phyloP scores from a whole-genome alignment of 2,888 invertebrate genomes.

The Liopterus haemorrhoidalis region DNA sequence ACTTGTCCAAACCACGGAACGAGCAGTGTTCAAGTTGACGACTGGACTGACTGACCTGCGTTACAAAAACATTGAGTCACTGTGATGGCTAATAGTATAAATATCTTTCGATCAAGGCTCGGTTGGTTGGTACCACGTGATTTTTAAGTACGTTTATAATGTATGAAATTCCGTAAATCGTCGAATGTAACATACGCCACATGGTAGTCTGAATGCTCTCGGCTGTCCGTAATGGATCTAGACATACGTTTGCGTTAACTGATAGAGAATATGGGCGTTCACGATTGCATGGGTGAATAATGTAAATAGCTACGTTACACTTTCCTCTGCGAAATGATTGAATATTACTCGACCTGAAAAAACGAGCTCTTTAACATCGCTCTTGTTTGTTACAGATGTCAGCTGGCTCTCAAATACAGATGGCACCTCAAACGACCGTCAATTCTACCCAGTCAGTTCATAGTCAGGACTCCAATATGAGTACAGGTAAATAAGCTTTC shows the following conservation, averaged over 20 bases:
- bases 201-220: too few relatives aligned
- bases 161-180: too few relatives aligned
- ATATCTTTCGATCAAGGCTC: constrained; percentile 16
- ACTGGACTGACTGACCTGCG: constrained; percentile 10
- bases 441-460: constrained; percentile 76
- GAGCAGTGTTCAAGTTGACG: constrained; percentile 9
- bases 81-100: constrained; percentile 19
- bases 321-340: neutral
- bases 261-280: neutral
- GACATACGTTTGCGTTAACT: neutral
- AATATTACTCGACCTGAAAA: constrained; percentile 39
- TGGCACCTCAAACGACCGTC: constrained; percentile 91
- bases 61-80: constrained; percentile 23
- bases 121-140: constrained; percentile 3
- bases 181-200: too few relatives aligned
- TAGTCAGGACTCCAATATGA: constrained; percentile 97
- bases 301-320: constrained; percentile 3
- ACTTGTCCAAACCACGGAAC: constrained; percentile 14
- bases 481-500: constrained; percentile 66
- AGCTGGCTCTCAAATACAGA: constrained; percentile 95
- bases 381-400: constrained; percentile 73
- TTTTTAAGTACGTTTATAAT: too few relatives aligned
- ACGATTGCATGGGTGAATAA: constrained; percentile 1
- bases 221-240: too few relatives aligned
- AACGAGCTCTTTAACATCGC: constrained; percentile 27